A percentile compares a stretch with the other conserved stretches of the same genome.
Conservation (phyloP, 2,797 vertebrate genomes). For the Clarias pachynema region DNA sequence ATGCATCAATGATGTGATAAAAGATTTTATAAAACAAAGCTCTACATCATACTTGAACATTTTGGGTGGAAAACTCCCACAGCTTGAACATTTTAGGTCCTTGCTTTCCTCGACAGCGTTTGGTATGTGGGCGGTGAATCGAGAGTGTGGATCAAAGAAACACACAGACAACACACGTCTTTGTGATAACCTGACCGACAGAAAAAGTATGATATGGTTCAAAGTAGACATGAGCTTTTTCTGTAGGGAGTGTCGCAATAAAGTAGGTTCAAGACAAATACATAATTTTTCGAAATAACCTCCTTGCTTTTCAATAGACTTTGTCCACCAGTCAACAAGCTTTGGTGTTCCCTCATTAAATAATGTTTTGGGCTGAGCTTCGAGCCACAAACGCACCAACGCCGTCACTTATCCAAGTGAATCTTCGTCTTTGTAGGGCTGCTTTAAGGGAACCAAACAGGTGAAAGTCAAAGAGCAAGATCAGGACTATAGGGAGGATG, state of each 20-base stretch:
- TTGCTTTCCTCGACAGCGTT: background rate
- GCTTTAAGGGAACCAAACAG: too few relatives aligned
- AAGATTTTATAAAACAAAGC: too few relatives aligned
- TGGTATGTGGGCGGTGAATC: background rate
- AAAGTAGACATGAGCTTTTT: background rate
- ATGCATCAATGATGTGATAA: background rate
- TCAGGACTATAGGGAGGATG: too few relatives aligned
- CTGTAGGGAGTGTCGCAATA: background rate
- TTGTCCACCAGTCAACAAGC: too few relatives aligned
- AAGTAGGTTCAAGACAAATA: background rate
- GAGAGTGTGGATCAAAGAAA: background rate
- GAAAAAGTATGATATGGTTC: background rate
- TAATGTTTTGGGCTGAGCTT: too few relatives aligned
- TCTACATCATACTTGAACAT: background rate
- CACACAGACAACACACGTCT: background rate
- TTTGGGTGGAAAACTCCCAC: background rate
- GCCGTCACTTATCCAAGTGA: too few relatives aligned
- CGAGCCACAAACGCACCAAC: too few relatives aligned
- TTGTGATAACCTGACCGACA: background rate
- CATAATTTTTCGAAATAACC: too few relatives aligned
- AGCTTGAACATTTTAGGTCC: background rate
- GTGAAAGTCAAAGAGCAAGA: too few relatives aligned
- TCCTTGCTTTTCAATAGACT: too few relatives aligned
- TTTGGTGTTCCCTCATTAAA: too few relatives aligned
- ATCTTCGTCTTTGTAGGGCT: too few relatives aligned